phyloP scores from a whole-genome alignment of 2,888 invertebrate genomes.

The Caenorhabditis panamensis region DNA sequence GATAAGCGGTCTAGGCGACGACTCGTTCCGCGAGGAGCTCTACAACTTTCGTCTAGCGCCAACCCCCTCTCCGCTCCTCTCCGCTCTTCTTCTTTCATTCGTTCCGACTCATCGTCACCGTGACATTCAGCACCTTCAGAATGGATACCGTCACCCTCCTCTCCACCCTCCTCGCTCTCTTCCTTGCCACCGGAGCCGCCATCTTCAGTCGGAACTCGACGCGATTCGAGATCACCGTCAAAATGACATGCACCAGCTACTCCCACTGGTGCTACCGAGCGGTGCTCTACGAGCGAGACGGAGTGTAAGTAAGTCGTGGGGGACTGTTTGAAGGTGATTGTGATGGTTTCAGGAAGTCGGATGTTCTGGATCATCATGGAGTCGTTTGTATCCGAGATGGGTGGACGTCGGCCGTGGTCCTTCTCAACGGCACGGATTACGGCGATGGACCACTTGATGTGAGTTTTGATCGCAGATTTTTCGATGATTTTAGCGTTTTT shows the following conservation, averaged over 20 bases:
- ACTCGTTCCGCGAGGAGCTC: conserved; percentile 6
- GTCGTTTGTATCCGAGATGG: background rate
- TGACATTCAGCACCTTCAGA: too few species aligned
- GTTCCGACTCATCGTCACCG: too few species aligned
- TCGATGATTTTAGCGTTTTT: background rate
- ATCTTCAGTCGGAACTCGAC: too few species aligned
- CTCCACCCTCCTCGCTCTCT: too few species aligned
- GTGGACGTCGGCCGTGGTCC: background rate
- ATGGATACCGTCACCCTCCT: too few species aligned
- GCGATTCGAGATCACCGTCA: too few species aligned
- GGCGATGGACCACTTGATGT: background rate
- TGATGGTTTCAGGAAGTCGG: background rate
- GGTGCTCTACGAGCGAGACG: background rate
- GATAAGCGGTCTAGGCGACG: conserved; percentile 10
- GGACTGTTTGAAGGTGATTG: too few species aligned
- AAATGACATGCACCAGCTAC: background rate
- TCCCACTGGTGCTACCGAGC: background rate
- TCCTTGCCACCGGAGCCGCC: too few species aligned
- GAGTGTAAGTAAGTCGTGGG: background rate
- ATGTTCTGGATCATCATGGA: background rate
- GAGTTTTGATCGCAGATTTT: background rate
- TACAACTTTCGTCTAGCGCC: background rate
- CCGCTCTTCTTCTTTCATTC: background rate
- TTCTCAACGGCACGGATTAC: background rate
- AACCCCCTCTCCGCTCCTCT: too few species aligned